Evolutionary conservation across 92 coral and sea anemone genomes (phyloP), one percentile per base, ranked within the genome.

Genomic region (Zoanthus gigantus): DNA sequence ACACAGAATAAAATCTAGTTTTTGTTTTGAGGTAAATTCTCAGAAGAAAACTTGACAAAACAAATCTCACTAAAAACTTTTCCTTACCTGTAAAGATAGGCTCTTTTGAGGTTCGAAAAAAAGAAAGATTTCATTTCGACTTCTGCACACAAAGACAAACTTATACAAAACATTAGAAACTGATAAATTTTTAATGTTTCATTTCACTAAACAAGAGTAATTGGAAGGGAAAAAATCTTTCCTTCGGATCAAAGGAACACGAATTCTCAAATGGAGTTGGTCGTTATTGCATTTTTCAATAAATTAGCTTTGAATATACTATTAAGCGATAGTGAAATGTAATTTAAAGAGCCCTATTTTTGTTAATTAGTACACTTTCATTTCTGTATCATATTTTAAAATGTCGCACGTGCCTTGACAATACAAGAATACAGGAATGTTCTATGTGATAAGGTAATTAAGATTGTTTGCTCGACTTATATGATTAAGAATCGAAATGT

Each of bases 331-430:
- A 83, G 79, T 89, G 75, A 82, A 69, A 87, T 79, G 82, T 83
- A 72, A 77, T 81, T 46, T 76, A 84, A 87, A 91, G 89, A 85
- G 30, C 78, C 85, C 74, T 69, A 89, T 79, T 77, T 86, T 74
- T 78, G 89, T 92, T 84, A 93, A 91, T 91, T 87, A 85, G 83
- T 85, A 54, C 86, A 84, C 88, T 92, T 84, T 82, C 67, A 76
- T 47, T 69, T 67, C 58, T 86, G 79, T 76, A 73, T 88, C 91
- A 89, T 87, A 89, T 93, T 83, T 86, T 71, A 72, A 77, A 42
- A 31, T 14, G 3, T n/a, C n/a, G 88, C 98, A 95, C 98, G 98
- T 95, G 98, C 94, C 95, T 50, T 46, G 37, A 80, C 85, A 80
- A 80, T 80, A 30, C 74, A 42, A 66, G 75, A 80, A 80, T 66